A percentile compares a stretch with the other conserved stretches of the same genome.
Evolutionary conservation across 2,113 vertebrate genomes (phyloP).

Genomic region (Rhabdomys dilectus): DNA sequence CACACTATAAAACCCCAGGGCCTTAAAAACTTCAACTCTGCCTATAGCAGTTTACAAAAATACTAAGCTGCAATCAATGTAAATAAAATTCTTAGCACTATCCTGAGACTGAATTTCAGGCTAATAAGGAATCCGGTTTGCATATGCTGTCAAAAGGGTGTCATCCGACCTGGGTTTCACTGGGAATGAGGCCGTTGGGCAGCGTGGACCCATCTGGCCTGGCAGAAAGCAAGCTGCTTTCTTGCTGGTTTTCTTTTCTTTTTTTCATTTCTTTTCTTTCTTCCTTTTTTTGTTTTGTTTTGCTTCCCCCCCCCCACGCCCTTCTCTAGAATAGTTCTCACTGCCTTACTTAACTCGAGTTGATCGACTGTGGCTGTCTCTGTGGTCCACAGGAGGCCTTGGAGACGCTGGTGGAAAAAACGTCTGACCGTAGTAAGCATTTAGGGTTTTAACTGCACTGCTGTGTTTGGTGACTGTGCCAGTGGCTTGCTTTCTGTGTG

Average conservation of each 20-base stretch:
- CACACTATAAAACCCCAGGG: constrained; percentile 92
- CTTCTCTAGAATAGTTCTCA: constrained; percentile 92
- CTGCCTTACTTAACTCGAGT: constrained; percentile 94
- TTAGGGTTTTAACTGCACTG: constrained; percentile 92
- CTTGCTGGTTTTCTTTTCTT: constrained; percentile 64
- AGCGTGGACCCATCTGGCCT: constrained; percentile 88
- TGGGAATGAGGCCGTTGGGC: constrained; percentile 87
- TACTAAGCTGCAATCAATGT: constrained; percentile 90
- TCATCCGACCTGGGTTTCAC: constrained; percentile 85
- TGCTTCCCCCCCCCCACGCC: not conserved
- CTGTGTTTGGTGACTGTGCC: constrained; percentile 92
- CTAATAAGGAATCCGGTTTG: constrained; percentile 89
- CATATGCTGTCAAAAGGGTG: constrained; percentile 88
- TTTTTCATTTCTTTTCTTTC: not conserved
- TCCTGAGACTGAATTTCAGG: constrained; percentile 91
- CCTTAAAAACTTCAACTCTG: constrained; percentile 93
- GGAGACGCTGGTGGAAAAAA: constrained; percentile 84
- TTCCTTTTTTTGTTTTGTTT: not conserved
- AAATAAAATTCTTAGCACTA: constrained; percentile 90
- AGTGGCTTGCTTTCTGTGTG: constrained; percentile 91
- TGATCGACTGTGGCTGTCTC: constrained; percentile 92
- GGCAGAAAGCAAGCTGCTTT: constrained; percentile 89
- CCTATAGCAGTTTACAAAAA: constrained; percentile 92
- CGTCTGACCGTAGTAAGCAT: constrained; percentile 91
- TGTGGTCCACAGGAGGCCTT: constrained; percentile 88